phyloP scores from a whole-genome alignment of 1,140 invertebrate genomes.

The Yoshiicerus persimilis region DNA sequence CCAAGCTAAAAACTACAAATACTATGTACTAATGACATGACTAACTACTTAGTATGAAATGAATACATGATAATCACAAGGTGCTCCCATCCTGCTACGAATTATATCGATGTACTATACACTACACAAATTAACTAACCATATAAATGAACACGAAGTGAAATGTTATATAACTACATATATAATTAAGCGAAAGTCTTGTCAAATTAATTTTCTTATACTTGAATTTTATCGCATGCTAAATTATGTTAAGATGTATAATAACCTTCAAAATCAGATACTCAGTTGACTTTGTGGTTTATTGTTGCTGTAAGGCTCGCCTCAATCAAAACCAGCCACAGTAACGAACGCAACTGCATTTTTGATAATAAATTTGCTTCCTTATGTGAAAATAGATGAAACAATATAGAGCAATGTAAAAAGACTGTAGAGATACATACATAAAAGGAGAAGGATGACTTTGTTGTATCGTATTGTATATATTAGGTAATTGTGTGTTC shows the following conservation, averaged over 20 bases:
- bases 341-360: not conserved
- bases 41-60: not conserved
- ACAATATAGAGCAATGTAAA: not conserved
- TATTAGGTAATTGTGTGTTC: not conserved
- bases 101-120: not conserved
- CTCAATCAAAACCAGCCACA: not conserved
- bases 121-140: not conserved
- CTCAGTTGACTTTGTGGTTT: not conserved
- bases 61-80: not conserved
- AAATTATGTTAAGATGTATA: not conserved
- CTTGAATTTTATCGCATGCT: not conserved
- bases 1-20: not conserved
- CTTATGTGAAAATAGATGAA: not conserved
- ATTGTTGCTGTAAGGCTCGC: not conserved
- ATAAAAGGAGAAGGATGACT: not conserved
- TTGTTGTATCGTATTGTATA: constrained; percentile 1
- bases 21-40: not conserved
- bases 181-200: not conserved
- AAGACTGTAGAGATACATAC: not conserved
- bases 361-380: not conserved
- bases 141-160: not conserved
- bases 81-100: not conserved
- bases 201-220: not conserved
- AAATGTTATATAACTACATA: not conserved
- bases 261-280: not conserved